phyloP scores from a whole-genome alignment of 2,888 invertebrate genomes.

The Chouioia cunea region DNA sequence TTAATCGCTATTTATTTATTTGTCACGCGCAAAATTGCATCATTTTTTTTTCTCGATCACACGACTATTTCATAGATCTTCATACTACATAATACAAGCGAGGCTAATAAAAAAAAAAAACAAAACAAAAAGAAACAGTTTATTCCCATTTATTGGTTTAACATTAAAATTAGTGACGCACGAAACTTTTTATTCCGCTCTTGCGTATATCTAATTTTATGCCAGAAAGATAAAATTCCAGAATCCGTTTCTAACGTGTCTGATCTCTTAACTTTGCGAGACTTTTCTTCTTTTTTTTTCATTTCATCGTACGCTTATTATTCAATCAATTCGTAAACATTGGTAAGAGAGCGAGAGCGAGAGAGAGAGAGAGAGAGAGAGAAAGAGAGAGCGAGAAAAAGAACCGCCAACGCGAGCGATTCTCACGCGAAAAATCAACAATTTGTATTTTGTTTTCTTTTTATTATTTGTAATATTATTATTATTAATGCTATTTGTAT shows the following conservation, averaged over 20 bases:
- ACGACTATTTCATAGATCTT: too few species aligned
- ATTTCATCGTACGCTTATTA: not conserved
- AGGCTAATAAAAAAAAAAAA: conserved; percentile 10
- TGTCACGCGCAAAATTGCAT: conserved; percentile 7
- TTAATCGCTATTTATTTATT: conserved; percentile 37
- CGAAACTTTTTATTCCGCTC: conserved; percentile 32
- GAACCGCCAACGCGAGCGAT: conserved; percentile 25
- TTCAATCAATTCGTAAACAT: not conserved
- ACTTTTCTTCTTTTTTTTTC: conserved; percentile 3
- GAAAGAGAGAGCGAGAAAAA: conserved; percentile 29
- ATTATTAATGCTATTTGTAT: conserved; percentile 41
- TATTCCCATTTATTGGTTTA: conserved; percentile 28
- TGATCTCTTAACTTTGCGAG: conserved; percentile 19
- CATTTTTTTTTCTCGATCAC: too few species aligned
- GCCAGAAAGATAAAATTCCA: not conserved
- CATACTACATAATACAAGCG: too few species aligned
- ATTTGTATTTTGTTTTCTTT: conserved; percentile 39
- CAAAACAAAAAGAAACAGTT: conserved; percentile 14
- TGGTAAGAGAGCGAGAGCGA: not conserved
- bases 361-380: conserved; percentile 10
- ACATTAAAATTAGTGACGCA: conserved; percentile 40
- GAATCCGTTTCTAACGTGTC: conserved; percentile 10
- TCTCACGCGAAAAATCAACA: conserved; percentile 11
- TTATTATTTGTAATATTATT: conserved; percentile 38
- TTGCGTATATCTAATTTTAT: conserved; percentile 30